These are phyloP conservation scores for Antigone vipio DNA, from an alignment of 2,113 vertebrate species.

Conservation along the genomic window DNA sequence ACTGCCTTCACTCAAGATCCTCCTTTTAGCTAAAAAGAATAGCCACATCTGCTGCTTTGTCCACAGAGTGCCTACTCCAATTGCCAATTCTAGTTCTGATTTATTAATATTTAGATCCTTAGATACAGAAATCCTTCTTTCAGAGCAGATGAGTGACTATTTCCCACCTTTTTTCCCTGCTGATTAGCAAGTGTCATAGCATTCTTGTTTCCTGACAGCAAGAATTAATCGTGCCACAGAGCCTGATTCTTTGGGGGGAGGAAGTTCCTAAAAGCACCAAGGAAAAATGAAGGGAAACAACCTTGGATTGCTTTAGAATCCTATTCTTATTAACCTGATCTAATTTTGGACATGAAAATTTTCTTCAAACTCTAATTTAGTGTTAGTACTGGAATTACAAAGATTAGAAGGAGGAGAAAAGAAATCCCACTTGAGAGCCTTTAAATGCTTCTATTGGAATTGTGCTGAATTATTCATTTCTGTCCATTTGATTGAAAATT, in stretches of 20 bases:
- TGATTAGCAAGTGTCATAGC: constrained; percentile 12
- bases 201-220: constrained; percentile 46
- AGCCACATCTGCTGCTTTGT: constrained; percentile 51
- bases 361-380: constrained; percentile 34
- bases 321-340: constrained; percentile 23
- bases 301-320: neutral
- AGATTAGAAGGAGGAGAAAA: constrained; percentile 5
- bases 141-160: constrained; percentile 1
- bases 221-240: neutral
- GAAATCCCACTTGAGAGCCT: constrained; percentile 20
- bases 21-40: neutral
- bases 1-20: neutral
- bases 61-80: constrained; percentile 7
- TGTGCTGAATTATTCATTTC: constrained; percentile 41
- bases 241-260: neutral
- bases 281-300: neutral
- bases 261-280: neutral
- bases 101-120: constrained; percentile 40
- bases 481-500: constrained; percentile 60
- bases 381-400: constrained; percentile 37
- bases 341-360: constrained; percentile 50
- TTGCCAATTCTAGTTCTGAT: constrained; percentile 10
- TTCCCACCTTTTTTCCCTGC: constrained; percentile 11
- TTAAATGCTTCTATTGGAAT: constrained; percentile 45
- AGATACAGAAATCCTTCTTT: neutral